A percentile compares a stretch with the other conserved stretches of the same genome.
Conservation (phyloP, 2,888 invertebrate genomes). For the Eupithecia exiguata region DNA sequence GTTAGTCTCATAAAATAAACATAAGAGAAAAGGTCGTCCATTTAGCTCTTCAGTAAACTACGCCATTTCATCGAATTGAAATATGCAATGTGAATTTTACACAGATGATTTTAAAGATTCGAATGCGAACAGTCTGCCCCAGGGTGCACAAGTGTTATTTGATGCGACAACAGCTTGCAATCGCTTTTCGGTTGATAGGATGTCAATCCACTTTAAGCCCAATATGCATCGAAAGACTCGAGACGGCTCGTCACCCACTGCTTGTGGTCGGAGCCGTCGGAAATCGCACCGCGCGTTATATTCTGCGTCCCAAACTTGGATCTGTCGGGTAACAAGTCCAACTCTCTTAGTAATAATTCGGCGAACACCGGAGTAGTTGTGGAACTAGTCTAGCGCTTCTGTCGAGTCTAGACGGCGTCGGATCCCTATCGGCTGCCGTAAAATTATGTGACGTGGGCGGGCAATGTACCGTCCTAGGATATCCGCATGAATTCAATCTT, state of each 20-base stretch:
- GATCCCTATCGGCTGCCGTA: constrained; percentile 75
- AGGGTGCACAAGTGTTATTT: constrained; percentile 39
- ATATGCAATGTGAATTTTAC: neutral
- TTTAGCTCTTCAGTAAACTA: constrained; percentile 6
- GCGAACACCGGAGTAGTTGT: constrained; percentile 58
- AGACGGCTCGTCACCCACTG: constrained; percentile 46
- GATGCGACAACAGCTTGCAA: constrained; percentile 49
- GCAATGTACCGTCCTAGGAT: constrained; percentile 58
- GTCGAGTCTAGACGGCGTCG: constrained; percentile 80
- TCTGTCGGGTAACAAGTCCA: constrained; percentile 65
- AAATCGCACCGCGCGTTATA: constrained; percentile 66
- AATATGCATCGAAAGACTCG: constrained; percentile 57
- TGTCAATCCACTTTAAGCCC: constrained; percentile 60
- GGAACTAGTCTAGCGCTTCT: constrained; percentile 69
- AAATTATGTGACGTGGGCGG: constrained; percentile 77
- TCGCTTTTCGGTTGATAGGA: constrained; percentile 57
- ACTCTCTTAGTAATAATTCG: constrained; percentile 47
- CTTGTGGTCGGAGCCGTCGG: constrained; percentile 53
- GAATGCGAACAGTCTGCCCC: constrained; percentile 31
- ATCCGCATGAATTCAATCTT: constrained; percentile 62
- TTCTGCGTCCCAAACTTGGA: constrained; percentile 59
- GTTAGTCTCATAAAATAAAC: neutral
- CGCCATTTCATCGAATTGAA: constrained; percentile 6
- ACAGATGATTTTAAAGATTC: constrained; percentile 16
- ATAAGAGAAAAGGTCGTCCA: neutral